These are phyloP conservation scores for Protomyctophum bolini DNA, from an alignment of 2,113 vertebrate species.

Conservation along the genomic window DNA sequence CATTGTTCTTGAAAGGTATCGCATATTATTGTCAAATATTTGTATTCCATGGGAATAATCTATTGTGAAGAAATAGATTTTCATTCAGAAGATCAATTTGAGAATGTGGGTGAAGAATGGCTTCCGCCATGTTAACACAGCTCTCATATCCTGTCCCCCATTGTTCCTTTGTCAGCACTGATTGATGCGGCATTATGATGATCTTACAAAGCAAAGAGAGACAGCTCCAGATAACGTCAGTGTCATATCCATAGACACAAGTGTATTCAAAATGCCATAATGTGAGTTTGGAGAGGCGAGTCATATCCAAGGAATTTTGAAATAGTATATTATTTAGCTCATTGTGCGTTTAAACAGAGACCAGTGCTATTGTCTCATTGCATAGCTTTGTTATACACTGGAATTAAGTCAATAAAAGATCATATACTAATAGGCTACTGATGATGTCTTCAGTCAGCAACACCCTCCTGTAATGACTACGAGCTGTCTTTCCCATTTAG, in stretches of 20 bases:
- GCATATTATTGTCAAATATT: constrained; percentile 26
- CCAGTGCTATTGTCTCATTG: constrained; percentile 11
- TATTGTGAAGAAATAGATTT: constrained; percentile 27
- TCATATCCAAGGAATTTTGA: constrained; percentile 6
- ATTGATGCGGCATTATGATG: not conserved
- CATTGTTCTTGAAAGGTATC: not conserved
- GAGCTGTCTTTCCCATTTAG: no score
- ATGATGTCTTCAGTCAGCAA: no score
- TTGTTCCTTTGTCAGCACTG: not conserved
- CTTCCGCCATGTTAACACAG: constrained; percentile 28
- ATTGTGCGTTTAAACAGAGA: constrained; percentile 4
- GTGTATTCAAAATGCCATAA: no score
- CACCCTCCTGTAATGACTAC: no score
- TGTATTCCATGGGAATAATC: constrained; percentile 29
- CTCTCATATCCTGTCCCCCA: constrained; percentile 23
- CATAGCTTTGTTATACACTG: not conserved
- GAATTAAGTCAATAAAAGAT: no score
- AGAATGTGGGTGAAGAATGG: constrained; percentile 28
- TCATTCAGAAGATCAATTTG: constrained; percentile 29
- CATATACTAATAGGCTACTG: no score
- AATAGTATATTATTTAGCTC: not conserved
- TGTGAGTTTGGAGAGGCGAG: not conserved
- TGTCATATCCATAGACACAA: not conserved
- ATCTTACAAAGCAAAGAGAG: constrained; percentile 19
- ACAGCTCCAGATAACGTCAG: constrained; percentile 17